phyloP scores from a whole-genome alignment of 2,888 invertebrate genomes.

The Drosophila subsilvestris region DNA sequence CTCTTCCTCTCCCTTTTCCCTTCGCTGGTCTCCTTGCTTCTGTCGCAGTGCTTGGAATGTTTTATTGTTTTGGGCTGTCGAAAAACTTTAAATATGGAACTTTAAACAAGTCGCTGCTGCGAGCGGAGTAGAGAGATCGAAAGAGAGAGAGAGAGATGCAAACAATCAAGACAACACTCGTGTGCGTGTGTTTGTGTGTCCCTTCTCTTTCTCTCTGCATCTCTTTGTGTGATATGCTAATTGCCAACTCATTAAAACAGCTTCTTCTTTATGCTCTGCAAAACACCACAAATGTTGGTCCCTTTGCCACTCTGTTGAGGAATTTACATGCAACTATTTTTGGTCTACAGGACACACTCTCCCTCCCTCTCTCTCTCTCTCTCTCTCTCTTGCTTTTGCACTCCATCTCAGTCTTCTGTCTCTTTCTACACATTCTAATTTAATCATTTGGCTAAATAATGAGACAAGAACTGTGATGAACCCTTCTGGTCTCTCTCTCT shows the following conservation, averaged over 20 bases:
- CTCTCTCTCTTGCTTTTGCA: not conserved
- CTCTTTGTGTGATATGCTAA: conserved; percentile 66
- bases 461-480: conserved; percentile 45
- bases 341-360: conserved; percentile 8
- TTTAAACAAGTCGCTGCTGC: conserved; percentile 47
- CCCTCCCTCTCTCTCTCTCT: conserved; percentile 6
- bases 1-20: conserved; percentile 7
- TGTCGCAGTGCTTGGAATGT: not conserved
- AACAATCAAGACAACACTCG: conserved; percentile 43
- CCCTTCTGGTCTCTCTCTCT: conserved; percentile 4
- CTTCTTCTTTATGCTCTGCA: conserved; percentile 68
- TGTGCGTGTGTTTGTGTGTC: not conserved
- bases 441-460: conserved; percentile 76
- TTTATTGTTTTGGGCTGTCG: not conserved
- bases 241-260: conserved; percentile 77
- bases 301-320: conserved; percentile 18
- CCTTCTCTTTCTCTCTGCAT: conserved; percentile 15
- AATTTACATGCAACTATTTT: conserved; percentile 38
- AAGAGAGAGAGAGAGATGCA: conserved; percentile 5
- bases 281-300: conserved; percentile 45
- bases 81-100: conserved; percentile 49
- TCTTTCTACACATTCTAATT: conserved; percentile 66
- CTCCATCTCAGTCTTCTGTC: conserved; percentile 8
- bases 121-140: conserved; percentile 16
- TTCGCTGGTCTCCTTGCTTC: conserved; percentile 12